Conservation (phyloP, 2,113 vertebrate species). For the Ivindomyrus marchei region DNA sequence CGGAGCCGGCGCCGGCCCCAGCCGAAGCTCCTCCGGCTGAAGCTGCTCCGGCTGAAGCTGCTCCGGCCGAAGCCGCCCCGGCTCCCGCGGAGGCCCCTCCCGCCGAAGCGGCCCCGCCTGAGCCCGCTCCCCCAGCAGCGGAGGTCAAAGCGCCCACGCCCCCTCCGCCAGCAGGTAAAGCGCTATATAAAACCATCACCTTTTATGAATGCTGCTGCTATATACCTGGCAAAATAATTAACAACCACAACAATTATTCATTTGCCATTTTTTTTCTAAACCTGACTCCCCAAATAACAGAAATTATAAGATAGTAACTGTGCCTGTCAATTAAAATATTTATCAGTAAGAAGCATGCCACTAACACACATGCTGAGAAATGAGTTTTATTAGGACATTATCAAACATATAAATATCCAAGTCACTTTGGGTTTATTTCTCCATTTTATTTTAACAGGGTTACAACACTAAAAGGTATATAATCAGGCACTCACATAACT, state of each 20-base stretch:
- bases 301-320: not conserved
- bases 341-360: not conserved
- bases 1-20: constrained; percentile 12
- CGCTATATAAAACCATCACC: not conserved
- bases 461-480: not conserved
- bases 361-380: not conserved
- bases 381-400: not conserved
- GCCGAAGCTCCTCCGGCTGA: constrained; percentile 31
- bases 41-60: constrained; percentile 14
- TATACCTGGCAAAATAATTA: not conserved
- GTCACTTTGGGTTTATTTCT: not conserved
- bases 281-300: not conserved
- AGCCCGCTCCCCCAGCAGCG: constrained; percentile 17
- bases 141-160: not conserved
- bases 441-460: not conserved
- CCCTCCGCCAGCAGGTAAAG: constrained; percentile 22
- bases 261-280: not conserved
- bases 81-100: constrained; percentile 28
- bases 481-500: not conserved
- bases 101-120: constrained; percentile 8
- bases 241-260: not conserved
- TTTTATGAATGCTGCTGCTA: too few species aligned
- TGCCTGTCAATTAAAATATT: not conserved
- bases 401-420: not conserved
- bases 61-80: constrained; percentile 23